Evolutionary conservation across 2,888 invertebrate species (phyloP), one percentile per base, ranked within the genome.

Genomic region (Boloria selene): DNA sequence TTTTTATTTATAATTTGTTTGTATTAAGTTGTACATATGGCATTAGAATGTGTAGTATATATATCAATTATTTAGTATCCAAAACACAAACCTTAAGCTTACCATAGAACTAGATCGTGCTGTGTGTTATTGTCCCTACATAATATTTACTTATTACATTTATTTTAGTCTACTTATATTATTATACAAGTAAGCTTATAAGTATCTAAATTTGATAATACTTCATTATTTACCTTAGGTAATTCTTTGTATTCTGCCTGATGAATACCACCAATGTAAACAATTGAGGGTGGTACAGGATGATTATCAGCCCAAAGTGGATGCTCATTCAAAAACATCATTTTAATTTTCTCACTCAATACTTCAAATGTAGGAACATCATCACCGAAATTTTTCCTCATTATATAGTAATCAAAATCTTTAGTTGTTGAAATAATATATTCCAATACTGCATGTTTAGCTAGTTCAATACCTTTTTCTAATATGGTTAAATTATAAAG

Each of bases 201-300:
- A 1, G 1, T 7, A 7, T 31, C 31, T 31, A 31, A 31, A 31
- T 31, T 7, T 31, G 31, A 31, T 31, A 31, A 31, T 6, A 5
- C 4, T 26, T 31, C 5, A 31, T 31, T 31, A 31, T 2, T 38
- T 73, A 80, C 82, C 73, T 71, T 47, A 4, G 80, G 76, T n/a
- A 83, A 49, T n/a, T 76, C 71, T 53, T 77, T 76, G 42, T 55
- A 22, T 14, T 75, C 73, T 42, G 71, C 75, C 44, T 78, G 73
- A 60, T 82, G 80, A 44, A 85, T 71, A 1, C 84, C 82, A 6
- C 82, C 82, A 64, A 83, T 74, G 55, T 79, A 79, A 4, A 83
- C 47, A 0, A 84, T 77, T 45, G 70, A 77, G 0, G 82, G 79
- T 10, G 79, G 79, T 4, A 75, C 70, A 1, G 84, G 83, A 5